These are phyloP conservation scores for Pagetopsis macropterus DNA, from an alignment of 2,797 vertebrate species.

Conservation along the genomic window DNA sequence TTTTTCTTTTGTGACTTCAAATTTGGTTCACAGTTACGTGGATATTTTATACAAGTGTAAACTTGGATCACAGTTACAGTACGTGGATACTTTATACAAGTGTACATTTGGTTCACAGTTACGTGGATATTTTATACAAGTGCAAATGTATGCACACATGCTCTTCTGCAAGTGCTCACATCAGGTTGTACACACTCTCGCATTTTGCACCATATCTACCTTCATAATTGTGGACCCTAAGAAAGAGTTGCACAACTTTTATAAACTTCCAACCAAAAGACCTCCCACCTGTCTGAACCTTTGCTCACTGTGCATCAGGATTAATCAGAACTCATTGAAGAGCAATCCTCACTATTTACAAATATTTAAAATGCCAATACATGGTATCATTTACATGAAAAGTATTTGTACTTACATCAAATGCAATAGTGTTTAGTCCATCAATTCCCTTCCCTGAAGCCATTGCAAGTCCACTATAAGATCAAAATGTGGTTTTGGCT, in stretches of 20 bases:
- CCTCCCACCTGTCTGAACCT: neutral
- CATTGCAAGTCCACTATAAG: constrained; percentile 25
- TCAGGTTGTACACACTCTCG: no score
- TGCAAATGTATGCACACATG: no score
- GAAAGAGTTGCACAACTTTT: neutral
- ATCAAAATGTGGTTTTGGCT: neutral
- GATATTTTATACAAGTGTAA: no score
- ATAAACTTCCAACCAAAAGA: neutral
- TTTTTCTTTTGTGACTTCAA: no score
- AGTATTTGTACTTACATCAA: constrained; percentile 81
- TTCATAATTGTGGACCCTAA: no score
- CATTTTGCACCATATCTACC: no score
- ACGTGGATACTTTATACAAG: no score
- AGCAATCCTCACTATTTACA: neutral
- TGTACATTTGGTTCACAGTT: no score
- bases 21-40: no score
- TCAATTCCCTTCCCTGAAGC: constrained; percentile 63
- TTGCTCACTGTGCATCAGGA: neutral
- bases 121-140: no score
- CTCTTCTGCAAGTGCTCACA: no score
- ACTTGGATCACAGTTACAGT: no score
- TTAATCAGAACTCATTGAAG: neutral
- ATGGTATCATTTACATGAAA: neutral
- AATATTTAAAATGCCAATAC: neutral
- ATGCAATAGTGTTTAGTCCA: constrained; percentile 76